phyloP scores from a whole-genome alignment of 2,113 vertebrate genomes.

The Turnix velox region DNA sequence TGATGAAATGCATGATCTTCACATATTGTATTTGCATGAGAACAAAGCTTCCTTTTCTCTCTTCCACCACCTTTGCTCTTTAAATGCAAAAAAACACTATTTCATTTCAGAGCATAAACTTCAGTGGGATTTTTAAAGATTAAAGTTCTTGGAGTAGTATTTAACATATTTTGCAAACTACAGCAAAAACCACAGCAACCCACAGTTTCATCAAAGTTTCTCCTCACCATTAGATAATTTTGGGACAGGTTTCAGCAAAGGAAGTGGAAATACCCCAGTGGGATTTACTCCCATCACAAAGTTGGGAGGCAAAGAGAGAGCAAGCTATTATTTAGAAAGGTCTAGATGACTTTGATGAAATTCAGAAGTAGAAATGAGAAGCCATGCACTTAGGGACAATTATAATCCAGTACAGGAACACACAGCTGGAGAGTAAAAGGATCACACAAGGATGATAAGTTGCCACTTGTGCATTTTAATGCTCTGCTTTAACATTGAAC shows the following conservation, averaged over 20 bases:
- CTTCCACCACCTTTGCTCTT: background rate
- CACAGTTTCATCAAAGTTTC: background rate
- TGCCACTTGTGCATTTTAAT: conserved; percentile 20
- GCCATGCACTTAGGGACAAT: conserved; percentile 10
- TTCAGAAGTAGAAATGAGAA: conserved; percentile 27
- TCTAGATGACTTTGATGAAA: conserved; percentile 10
- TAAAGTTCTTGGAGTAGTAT: background rate
- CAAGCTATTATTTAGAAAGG: background rate
- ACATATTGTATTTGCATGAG: background rate
- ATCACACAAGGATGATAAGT: background rate
- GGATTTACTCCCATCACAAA: conserved; percentile 19
- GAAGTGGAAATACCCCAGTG: background rate
- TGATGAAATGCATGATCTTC: background rate
- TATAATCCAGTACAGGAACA: background rate
- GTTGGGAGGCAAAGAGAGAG: background rate
- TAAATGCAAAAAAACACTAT: background rate
- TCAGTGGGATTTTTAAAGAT: background rate
- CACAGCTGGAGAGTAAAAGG: background rate
- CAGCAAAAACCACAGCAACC: background rate
- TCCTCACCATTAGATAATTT: background rate
- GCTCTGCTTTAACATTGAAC: background rate
- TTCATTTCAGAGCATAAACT: background rate
- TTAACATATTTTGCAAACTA: background rate
- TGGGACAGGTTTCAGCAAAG: background rate
- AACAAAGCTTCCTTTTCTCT: background rate